Evolutionary conservation across 2,888 invertebrate species (phyloP).

Genomic region (Thelaira solivaga): DNA sequence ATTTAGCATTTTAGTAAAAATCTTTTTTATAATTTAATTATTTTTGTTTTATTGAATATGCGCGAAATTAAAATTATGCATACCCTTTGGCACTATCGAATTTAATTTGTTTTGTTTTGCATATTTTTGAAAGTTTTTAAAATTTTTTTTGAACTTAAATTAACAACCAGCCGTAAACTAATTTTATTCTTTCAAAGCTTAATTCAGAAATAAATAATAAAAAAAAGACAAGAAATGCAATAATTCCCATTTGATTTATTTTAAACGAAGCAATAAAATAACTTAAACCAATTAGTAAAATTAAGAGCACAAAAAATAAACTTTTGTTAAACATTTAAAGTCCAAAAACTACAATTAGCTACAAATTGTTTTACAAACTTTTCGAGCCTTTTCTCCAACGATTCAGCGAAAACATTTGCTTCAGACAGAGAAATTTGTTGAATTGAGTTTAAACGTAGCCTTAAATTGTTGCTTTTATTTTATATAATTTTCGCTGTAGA

Average conservation of each 20-base stretch:
- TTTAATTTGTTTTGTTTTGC: too few relatives aligned
- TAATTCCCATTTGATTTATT: constrained; percentile 6
- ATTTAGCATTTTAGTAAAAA: too few relatives aligned
- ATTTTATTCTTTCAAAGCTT: neutral
- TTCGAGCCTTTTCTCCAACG: neutral
- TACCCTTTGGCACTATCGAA: too few relatives aligned
- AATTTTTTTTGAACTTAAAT: neutral
- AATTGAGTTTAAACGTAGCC: neutral
- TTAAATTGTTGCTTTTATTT: neutral
- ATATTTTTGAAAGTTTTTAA: too few relatives aligned
- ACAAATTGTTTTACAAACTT: constrained; percentile 49
- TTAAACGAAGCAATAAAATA: constrained; percentile 37
- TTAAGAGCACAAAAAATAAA: constrained; percentile 44
- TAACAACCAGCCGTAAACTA: neutral
- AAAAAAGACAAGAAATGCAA: neutral
- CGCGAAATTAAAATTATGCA: too few relatives aligned
- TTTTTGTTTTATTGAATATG: too few relatives aligned
- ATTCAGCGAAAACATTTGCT: constrained; percentile 13
- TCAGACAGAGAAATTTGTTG: neutral
- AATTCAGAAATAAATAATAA: neutral
- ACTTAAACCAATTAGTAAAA: constrained; percentile 48
- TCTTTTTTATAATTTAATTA: too few relatives aligned
- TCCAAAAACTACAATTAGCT: constrained; percentile 56
- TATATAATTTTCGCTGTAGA: too few relatives aligned
- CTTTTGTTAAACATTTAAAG: constrained; percentile 50